Evolutionary conservation across 2,888 invertebrate species (phyloP).

Genomic region (Frankliniella fusca): DNA sequence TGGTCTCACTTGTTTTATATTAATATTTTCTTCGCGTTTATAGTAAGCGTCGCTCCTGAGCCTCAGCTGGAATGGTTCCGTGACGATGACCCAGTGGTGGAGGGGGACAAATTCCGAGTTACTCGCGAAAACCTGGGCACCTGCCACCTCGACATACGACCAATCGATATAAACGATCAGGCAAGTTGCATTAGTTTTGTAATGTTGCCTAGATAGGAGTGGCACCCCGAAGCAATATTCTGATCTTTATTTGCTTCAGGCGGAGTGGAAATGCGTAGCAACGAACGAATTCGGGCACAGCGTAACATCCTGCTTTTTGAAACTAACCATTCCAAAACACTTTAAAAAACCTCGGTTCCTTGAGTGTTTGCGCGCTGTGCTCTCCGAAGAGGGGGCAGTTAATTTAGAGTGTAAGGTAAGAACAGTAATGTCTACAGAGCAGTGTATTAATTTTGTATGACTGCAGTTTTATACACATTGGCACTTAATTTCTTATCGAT

Average conservation of each 20-base stretch:
- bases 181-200: conserved; percentile 40
- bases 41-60: conserved; percentile 74
- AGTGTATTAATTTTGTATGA: conserved; percentile 17
- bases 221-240: background rate
- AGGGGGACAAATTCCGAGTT: conserved; percentile 64
- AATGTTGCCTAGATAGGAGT: conserved; percentile 15
- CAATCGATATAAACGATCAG: conserved; percentile 76
- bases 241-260: conserved; percentile 47
- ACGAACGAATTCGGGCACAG: conserved; percentile 86
- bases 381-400: conserved; percentile 84
- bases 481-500: background rate
- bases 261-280: conserved; percentile 89
- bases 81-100: conserved; percentile 71
- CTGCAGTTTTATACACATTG: background rate
- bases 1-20: conserved; percentile 9
- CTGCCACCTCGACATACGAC: conserved; percentile 67
- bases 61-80: conserved; percentile 83
- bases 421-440: background rate
- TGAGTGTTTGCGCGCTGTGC: conserved; percentile 76
- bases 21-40: conserved; percentile 35
- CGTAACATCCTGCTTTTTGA: conserved; percentile 79
- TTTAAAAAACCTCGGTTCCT: conserved; percentile 84
- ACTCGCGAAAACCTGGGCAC: conserved; percentile 65
- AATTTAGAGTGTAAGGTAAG: conserved; percentile 78
- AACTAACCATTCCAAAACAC: conserved; percentile 78